Conservation (phyloP, 2,113 vertebrate species). For the Coptodon bakossiorum region DNA sequence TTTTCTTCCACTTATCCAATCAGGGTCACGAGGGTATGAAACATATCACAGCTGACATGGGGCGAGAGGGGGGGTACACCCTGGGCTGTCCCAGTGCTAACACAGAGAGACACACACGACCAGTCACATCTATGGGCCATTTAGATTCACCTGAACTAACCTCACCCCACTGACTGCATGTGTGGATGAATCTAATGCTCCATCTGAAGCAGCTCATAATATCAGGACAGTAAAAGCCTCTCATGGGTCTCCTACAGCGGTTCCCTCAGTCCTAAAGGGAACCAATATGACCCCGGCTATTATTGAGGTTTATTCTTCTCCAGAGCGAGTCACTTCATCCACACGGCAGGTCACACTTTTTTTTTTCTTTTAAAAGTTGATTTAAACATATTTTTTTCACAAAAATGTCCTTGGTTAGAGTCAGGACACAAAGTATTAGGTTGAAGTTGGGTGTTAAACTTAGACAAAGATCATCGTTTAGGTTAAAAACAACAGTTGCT, state of each 20-base stretch:
- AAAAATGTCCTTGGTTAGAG: accelerated
- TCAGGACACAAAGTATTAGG: accelerated
- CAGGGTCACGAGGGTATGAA: neutral
- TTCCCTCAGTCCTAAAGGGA: neutral
- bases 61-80: accelerated
- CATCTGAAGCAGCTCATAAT: neutral
- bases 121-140: accelerated
- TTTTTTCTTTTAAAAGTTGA: too few relatives aligned
- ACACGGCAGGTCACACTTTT: neutral
- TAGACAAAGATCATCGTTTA: neutral
- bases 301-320: neutral
- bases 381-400: neutral
- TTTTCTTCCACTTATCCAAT: neutral
- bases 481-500: accelerated
- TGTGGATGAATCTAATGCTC: accelerated
- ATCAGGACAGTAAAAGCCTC: neutral
- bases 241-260: neutral
- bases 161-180: neutral
- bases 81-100: neutral
- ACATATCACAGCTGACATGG: accelerated
- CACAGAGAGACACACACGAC: neutral
- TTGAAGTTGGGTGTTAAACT: accelerated
- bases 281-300: neutral
- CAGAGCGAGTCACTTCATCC: accelerated
- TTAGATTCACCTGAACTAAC: accelerated